Conservation (phyloP, 2,113 vertebrate species). For the Pollachius pollachius region DNA sequence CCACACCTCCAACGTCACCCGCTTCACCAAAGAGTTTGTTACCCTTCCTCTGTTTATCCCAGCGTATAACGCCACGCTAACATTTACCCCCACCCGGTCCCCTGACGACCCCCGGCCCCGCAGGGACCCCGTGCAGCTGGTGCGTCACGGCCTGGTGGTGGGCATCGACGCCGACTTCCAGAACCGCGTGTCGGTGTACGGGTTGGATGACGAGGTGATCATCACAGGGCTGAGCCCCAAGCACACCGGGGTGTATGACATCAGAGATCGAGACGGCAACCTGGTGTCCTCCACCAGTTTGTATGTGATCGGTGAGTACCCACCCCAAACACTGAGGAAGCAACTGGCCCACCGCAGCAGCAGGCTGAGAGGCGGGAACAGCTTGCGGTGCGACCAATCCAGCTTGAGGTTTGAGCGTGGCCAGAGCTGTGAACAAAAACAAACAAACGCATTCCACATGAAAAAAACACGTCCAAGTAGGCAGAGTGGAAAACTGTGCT, state of each 20-base stretch:
- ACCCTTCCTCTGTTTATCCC: conserved; percentile 65
- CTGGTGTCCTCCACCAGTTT: conserved; percentile 67
- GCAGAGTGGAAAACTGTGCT: not conserved
- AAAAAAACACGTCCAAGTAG: not conserved
- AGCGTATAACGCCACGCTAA: conserved; percentile 53
- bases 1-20: conserved; percentile 61
- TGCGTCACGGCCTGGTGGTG: conserved; percentile 56
- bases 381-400: conserved; percentile 89
- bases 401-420: conserved; percentile 95
- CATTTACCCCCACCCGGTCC: conserved; percentile 50
- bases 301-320: conserved; percentile 61
- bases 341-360: conserved; percentile 70
- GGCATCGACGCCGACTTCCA: conserved; percentile 53
- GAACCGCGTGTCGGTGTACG: conserved; percentile 60
- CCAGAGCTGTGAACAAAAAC: conserved; percentile 77
- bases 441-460: not conserved
- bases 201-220: conserved; percentile 46
- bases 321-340: not conserved
- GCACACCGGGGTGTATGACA: conserved; percentile 68
- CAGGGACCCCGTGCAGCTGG: conserved; percentile 55
- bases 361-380: conserved; percentile 79
- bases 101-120: conserved; percentile 45
- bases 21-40: conserved; percentile 62
- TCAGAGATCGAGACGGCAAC: conserved; percentile 62
- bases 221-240: conserved; percentile 52